These are phyloP conservation scores for Clinocottus analis DNA, from an alignment of 2,113 vertebrate genomes.

Conservation along the genomic window DNA sequence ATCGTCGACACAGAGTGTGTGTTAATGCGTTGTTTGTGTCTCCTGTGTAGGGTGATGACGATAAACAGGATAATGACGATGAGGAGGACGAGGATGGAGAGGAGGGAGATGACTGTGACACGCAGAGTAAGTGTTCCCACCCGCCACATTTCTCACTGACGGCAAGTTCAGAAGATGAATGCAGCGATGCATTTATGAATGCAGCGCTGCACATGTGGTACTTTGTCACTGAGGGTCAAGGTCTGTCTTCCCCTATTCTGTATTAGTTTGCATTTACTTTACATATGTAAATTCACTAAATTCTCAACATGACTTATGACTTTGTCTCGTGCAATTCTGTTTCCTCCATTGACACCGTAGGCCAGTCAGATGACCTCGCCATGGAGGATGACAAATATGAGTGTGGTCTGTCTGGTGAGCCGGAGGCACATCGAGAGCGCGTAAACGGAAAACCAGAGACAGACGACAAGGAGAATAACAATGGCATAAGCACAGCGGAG, in stretches of 20 bases:
- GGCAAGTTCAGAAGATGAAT: neutral
- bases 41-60: slow-evolving; percentile 80
- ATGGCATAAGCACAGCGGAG: slow-evolving; percentile 69
- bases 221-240: neutral
- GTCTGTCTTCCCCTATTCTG: neutral
- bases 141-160: fast-evolving
- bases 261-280: slow-evolving; percentile 10
- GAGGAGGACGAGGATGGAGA: slow-evolving; percentile 58
- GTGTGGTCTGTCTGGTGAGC: slow-evolving; percentile 44
- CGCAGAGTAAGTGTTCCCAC: slow-evolving; percentile 56
- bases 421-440: slow-evolving; percentile 28
- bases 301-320: neutral
- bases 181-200: neutral
- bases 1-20: neutral
- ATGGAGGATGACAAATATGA: slow-evolving; percentile 45
- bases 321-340: neutral
- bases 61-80: slow-evolving; percentile 50
- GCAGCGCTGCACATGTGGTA: too few species aligned
- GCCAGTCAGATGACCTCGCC: slow-evolving; percentile 35
- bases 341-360: slow-evolving; percentile 6
- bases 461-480: slow-evolving; percentile 76
- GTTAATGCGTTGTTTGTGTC: slow-evolving; percentile 7
- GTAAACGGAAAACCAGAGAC: slow-evolving; percentile 81
- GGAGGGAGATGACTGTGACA: slow-evolving; percentile 70
- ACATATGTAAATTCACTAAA: neutral